phyloP scores from a whole-genome alignment of 2,113 vertebrate species.

The Nibea coibor region DNA sequence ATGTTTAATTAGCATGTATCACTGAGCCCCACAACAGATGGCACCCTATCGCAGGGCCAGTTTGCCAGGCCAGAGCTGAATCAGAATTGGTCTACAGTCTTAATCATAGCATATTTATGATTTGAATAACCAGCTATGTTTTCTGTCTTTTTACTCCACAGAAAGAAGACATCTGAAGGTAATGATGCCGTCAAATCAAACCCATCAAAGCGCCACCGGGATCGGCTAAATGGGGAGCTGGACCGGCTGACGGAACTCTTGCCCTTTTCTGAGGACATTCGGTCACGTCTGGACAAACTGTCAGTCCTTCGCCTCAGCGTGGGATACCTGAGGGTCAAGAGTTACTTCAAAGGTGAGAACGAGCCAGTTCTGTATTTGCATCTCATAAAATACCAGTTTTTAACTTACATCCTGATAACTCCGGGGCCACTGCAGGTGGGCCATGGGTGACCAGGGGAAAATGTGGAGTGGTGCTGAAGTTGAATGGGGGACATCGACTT shows the following conservation, averaged over 20 bases:
- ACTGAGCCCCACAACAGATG: not conserved
- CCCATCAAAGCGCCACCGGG: constrained; percentile 87
- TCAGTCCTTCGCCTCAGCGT: constrained; percentile 86
- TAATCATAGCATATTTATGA: not conserved
- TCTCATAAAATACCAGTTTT: not conserved
- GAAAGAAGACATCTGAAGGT: constrained; percentile 52
- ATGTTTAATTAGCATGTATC: constrained; percentile 32
- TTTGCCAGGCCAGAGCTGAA: constrained; percentile 15
- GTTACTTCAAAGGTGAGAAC: constrained; percentile 82
- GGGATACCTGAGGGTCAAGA: constrained; percentile 87
- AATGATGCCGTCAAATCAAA: constrained; percentile 82
- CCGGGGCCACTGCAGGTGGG: too few relatives aligned
- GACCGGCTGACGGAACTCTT: constrained; percentile 82
- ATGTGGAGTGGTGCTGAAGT: too few relatives aligned
- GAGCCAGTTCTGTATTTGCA: not conserved
- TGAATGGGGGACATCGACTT: too few relatives aligned
- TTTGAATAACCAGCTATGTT: not conserved
- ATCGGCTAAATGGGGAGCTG: constrained; percentile 87
- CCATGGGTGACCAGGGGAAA: too few relatives aligned
- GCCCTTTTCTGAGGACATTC: constrained; percentile 84
- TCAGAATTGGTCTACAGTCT: not conserved
- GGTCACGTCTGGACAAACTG: constrained; percentile 84
- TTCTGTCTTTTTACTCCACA: constrained; percentile 24
- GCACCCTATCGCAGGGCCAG: not conserved
- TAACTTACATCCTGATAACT: not conserved